These are phyloP conservation scores for Dipodomys spectabilis DNA, from an alignment of 2,113 vertebrate species.

Conservation along the genomic window DNA sequence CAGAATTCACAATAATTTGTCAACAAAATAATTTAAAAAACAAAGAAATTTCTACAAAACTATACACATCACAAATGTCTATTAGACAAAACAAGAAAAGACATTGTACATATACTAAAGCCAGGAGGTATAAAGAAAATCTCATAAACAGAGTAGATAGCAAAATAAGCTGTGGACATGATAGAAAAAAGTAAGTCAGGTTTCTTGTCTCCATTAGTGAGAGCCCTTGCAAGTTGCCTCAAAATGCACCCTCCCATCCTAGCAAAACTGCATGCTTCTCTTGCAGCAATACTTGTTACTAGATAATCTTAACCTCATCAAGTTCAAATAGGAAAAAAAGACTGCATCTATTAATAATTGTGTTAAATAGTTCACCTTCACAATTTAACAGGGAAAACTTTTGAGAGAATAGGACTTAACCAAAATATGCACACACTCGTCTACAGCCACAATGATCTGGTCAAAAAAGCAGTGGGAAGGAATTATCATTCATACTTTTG, in stretches of 20 bases:
- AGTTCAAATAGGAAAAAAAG: constrained; percentile 44
- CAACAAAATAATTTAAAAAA: not conserved
- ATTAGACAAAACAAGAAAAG: constrained; percentile 12
- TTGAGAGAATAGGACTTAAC: constrained; percentile 50
- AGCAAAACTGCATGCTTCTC: constrained; percentile 7
- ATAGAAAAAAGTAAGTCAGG: not conserved
- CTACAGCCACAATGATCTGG: not conserved
- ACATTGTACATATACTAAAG: not conserved
- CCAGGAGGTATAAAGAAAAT: constrained; percentile 36
- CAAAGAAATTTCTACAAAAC: constrained; percentile 15
- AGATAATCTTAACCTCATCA: constrained; percentile 39
- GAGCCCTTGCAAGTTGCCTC: constrained; percentile 25
- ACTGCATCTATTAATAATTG: constrained; percentile 29
- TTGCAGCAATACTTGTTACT: not conserved
- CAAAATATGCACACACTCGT: constrained; percentile 9
- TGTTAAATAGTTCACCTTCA: constrained; percentile 19
- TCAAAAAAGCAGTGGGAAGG: not conserved
- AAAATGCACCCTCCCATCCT: constrained; percentile 29
- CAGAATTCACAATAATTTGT: not conserved
- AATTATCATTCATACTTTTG: constrained; percentile 37
- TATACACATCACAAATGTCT: not conserved
- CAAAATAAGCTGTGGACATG: not conserved
- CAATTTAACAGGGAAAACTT: constrained; percentile 48
- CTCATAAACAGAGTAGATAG: constrained; percentile 30
- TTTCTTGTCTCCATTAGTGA: constrained; percentile 8